Evolutionary conservation across 2,888 invertebrate species (phyloP).

Genomic region (Lysandra coridon): DNA sequence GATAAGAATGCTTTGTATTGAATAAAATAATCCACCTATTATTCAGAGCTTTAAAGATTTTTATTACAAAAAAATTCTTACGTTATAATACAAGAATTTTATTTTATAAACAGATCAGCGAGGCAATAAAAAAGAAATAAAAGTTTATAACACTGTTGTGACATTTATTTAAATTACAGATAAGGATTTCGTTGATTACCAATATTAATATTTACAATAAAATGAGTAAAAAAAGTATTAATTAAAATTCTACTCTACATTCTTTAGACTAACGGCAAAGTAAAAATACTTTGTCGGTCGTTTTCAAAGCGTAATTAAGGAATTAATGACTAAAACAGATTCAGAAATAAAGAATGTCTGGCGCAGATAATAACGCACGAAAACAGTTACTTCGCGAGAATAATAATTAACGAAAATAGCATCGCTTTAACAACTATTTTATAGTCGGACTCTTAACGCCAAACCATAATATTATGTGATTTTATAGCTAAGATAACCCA

Average conservation of each 20-base stretch:
- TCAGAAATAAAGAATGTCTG: constrained; percentile 7
- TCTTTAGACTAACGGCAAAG: neutral
- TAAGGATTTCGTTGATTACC: constrained; percentile 14
- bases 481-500: neutral
- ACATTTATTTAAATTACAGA: constrained; percentile 19
- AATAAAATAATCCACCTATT: neutral
- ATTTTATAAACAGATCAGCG: neutral
- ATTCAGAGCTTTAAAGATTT: neutral
- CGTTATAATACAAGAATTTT: neutral
- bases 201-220: constrained; percentile 4
- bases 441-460: neutral
- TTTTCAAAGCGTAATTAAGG: neutral
- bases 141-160: constrained; percentile 23
- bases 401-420: constrained; percentile 10
- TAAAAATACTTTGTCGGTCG: neutral
- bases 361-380: neutral
- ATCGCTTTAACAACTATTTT: neutral
- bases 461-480: neutral
- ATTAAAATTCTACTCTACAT: neutral
- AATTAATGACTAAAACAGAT: neutral
- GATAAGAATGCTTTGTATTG: neutral
- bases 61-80: neutral
- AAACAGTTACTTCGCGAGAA: neutral
- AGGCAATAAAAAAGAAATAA: constrained; percentile 30
- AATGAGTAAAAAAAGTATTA: neutral